Evolutionary conservation across 2,888 invertebrate species (phyloP).

Genomic region (Dendrolimus houi): DNA sequence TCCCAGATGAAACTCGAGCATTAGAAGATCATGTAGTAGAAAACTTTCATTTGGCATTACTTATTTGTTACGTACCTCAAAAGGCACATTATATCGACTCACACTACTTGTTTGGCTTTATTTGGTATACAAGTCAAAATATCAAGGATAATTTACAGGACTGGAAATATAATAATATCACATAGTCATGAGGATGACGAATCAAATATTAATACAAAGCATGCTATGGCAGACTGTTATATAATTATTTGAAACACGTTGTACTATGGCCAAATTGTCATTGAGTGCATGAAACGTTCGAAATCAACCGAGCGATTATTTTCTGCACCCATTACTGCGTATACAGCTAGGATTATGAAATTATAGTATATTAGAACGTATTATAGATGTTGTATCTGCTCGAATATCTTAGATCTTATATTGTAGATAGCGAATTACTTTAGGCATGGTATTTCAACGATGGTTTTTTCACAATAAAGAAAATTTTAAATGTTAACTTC

Average conservation of each 20-base stretch:
- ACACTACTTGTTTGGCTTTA: neutral
- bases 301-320: conserved; percentile 24
- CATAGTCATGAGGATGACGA: neutral
- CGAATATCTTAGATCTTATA: too few species aligned
- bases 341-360: conserved; percentile 16
- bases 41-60: too few species aligned
- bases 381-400: conserved; percentile 4
- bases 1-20: too few species aligned
- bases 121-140: neutral
- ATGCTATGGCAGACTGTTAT: neutral
- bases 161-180: neutral
- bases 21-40: too few species aligned
- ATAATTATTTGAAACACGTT: conserved; percentile 1
- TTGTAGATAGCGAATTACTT: too few species aligned
- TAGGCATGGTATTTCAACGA: too few species aligned
- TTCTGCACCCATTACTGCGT: conserved; percentile 32
- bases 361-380: conserved; percentile 15
- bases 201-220: neutral
- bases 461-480: too few species aligned
- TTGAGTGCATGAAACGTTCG: conserved; percentile 6
- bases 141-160: neutral
- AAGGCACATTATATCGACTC: too few species aligned
- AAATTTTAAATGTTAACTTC: too few species aligned
- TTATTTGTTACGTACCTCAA: too few species aligned
- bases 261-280: conserved; percentile 5